A percentile compares a stretch with the other conserved stretches of the same genome.
Conservation (phyloP, 2,888 invertebrate genomes). For the Microplitis deprimator region DNA sequence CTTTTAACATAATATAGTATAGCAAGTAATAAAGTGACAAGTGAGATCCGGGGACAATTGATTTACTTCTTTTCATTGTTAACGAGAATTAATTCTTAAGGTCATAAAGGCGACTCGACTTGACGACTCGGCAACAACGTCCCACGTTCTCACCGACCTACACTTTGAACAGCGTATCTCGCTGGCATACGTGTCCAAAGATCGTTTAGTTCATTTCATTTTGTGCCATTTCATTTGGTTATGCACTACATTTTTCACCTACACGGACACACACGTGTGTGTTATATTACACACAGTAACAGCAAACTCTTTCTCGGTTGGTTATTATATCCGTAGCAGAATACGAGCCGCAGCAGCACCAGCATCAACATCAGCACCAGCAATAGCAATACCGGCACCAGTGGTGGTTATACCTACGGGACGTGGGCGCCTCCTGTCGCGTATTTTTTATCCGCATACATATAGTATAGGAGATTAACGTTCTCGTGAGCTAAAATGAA, state of each 20-base stretch:
- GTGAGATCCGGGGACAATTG: constrained; percentile 42
- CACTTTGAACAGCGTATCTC: constrained; percentile 26
- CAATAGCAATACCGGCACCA: neutral
- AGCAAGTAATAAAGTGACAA: constrained; percentile 21
- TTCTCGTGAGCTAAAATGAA: constrained; percentile 10
- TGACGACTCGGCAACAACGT: constrained; percentile 30
- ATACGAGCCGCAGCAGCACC: neutral
- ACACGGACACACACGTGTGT: neutral
- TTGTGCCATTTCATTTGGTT: constrained; percentile 23
- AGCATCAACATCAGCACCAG: neutral
- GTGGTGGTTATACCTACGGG: constrained; percentile 27
- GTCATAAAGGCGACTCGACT: constrained; percentile 43
- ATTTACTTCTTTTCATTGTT: constrained; percentile 17
- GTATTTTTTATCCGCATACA: constrained; percentile 40
- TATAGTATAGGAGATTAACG: constrained; percentile 42
- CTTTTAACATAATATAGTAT: neutral
- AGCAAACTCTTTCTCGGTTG: constrained; percentile 11
- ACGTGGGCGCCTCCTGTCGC: constrained; percentile 44
- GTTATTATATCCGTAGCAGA: constrained; percentile 12
- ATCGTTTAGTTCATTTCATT: constrained; percentile 37
- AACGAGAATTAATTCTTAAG: constrained; percentile 35
- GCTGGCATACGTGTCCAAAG: constrained; percentile 17
- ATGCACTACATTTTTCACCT: neutral
- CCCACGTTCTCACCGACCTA: constrained; percentile 39
- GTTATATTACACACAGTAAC: neutral